Evolutionary conservation across 2,888 invertebrate genomes (phyloP).

Genomic region (Platynereis dumerilii): DNA sequence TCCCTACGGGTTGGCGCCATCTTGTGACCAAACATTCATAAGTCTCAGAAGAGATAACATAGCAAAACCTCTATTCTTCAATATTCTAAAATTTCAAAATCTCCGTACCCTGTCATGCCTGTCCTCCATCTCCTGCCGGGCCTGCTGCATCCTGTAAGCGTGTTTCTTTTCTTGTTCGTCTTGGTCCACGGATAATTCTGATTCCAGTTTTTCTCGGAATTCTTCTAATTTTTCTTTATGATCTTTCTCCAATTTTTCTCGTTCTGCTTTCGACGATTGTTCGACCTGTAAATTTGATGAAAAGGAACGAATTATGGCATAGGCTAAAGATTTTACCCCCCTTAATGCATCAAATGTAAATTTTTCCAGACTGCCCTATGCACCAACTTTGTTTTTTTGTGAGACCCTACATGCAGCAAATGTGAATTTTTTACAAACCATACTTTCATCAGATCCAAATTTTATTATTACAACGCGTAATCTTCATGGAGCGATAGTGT

Average conservation of each 20-base stretch:
- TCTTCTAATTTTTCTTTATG: constrained; percentile 45
- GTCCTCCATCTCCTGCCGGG: constrained; percentile 47
- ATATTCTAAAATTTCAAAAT: too few species aligned
- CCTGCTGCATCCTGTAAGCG: constrained; percentile 44
- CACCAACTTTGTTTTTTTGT: too few species aligned
- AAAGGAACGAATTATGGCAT: not conserved
- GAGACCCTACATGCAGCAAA: too few species aligned
- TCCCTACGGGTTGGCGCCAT: too few species aligned
- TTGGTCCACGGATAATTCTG: constrained; percentile 50
- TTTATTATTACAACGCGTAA: too few species aligned
- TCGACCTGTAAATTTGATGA: constrained; percentile 37
- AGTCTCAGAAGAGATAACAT: too few species aligned
- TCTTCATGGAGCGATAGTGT: too few species aligned
- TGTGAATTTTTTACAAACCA: too few species aligned
- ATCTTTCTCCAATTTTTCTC: constrained; percentile 47
- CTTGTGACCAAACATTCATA: too few species aligned
- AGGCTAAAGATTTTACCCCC: not conserved
- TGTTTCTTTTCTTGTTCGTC: constrained; percentile 48
- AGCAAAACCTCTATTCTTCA: too few species aligned
- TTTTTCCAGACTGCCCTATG: too few species aligned
- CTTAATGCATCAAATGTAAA: not conserved
- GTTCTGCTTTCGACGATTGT: constrained; percentile 48
- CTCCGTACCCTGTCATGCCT: constrained; percentile 45
- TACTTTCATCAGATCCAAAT: too few species aligned
- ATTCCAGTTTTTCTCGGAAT: constrained; percentile 46